phyloP scores from a whole-genome alignment of 2,113 vertebrate genomes.

The Pollachius pollachius region DNA sequence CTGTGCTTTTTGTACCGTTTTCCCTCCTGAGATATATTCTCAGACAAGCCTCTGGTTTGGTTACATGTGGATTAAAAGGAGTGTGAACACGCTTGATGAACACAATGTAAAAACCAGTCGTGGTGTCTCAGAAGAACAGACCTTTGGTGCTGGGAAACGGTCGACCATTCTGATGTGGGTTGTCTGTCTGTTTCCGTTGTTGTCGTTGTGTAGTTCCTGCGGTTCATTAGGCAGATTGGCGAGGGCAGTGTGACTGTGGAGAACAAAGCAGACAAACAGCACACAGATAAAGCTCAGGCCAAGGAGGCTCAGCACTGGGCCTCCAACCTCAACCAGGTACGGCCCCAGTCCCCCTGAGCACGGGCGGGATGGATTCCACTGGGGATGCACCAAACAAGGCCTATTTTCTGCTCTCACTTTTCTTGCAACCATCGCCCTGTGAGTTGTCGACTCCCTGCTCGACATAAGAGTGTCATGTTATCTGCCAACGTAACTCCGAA shows the following conservation, averaged over 20 bases:
- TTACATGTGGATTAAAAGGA: neutral
- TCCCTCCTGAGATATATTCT: constrained; percentile 1
- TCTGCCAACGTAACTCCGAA: constrained; percentile 52
- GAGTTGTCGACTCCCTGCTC: constrained; percentile 49
- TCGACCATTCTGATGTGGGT: constrained; percentile 34
- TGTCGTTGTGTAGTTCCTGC: constrained; percentile 94
- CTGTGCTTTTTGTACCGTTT: constrained; percentile 5
- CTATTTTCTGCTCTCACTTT: constrained; percentile 32
- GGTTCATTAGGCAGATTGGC: constrained; percentile 98
- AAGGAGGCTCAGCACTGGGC: constrained; percentile 95
- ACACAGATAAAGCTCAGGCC: constrained; percentile 82
- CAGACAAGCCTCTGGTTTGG: constrained; percentile 10
- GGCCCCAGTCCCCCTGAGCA: constrained; percentile 58
- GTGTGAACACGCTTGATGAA: neutral
- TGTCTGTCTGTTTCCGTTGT: constrained; percentile 73
- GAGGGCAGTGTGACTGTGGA: constrained; percentile 88
- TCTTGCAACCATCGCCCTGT: constrained; percentile 36
- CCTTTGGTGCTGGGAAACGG: constrained; percentile 7
- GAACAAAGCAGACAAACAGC: constrained; percentile 78
- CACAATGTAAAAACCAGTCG: constrained; percentile 2
- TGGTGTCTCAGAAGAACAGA: constrained; percentile 9
- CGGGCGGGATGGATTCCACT: constrained; percentile 32
- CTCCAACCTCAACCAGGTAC: constrained; percentile 97
- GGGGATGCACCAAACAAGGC: constrained; percentile 26
- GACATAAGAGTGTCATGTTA: constrained; percentile 46